Conservation (phyloP, 2,113 vertebrate genomes). For the Sebastes fasciatus region DNA sequence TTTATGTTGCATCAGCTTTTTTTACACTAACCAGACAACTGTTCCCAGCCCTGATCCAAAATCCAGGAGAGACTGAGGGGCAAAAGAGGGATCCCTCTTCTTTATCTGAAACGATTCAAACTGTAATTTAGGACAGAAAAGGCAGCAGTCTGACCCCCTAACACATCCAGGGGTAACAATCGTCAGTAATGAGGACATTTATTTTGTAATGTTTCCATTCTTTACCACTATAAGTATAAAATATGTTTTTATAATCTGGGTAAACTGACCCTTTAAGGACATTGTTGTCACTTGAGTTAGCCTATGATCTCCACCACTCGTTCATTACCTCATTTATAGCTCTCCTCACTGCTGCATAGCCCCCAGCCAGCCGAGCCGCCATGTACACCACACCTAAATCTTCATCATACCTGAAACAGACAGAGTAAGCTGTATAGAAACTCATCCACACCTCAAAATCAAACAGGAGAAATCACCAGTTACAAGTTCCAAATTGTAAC, state of each 20-base stretch:
- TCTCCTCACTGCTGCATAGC: conserved; percentile 88
- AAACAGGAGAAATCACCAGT: neutral
- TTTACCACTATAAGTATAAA: neutral
- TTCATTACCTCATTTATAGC: conserved; percentile 87
- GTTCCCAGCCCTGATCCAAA: conserved; percentile 91
- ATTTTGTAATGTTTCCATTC: neutral
- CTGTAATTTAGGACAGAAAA: neutral
- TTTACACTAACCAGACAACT: conserved; percentile 85
- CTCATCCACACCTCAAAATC: neutral
- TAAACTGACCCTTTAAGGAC: neutral
- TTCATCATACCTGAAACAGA: conserved; percentile 83
- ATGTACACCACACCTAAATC: conserved; percentile 87
- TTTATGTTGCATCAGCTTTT: neutral
- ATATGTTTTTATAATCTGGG: neutral
- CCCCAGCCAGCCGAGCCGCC: conserved; percentile 88
- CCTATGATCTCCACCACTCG: rapidly evolving
- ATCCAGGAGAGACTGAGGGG: conserved; percentile 88
- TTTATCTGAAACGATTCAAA: conserved; percentile 82
- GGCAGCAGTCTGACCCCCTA: neutral
- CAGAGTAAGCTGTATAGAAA: neutral
- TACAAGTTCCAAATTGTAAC: neutral
- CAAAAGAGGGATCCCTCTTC: conserved; percentile 84
- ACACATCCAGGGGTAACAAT: neutral
- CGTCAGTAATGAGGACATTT: neutral
- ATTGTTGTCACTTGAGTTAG: neutral